Percentiles rank a stretch among this genome's conserved stretches.
Evolutionary conservation across 2,888 invertebrate genomes (phyloP).

Genomic region (Meliscaeva auricollis): DNA sequence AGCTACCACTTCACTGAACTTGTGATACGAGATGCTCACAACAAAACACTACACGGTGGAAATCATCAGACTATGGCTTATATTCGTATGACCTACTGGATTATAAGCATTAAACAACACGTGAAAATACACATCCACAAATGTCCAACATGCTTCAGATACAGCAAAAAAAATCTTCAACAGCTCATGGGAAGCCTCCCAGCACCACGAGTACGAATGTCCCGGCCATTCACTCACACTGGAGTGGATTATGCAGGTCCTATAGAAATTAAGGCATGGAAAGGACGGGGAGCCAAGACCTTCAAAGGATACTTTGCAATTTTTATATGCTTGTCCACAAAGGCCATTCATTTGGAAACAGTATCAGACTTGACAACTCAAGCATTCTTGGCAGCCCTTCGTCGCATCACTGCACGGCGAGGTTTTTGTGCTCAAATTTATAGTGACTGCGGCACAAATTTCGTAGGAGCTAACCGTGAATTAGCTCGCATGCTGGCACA

Average conservation of each 20-base stretch:
- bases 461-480: not conserved
- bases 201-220: conserved; percentile 3
- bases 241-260: conserved; percentile 25
- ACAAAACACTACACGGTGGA: conserved; percentile 3
- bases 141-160: not conserved
- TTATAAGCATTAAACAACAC: not conserved
- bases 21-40: not conserved
- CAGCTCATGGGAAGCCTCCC: conserved; percentile 30
- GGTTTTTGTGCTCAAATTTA: conserved; percentile 17
- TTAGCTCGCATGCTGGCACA: not conserved
- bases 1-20: too few relatives aligned
- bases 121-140: not conserved
- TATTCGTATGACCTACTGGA: conserved; percentile 4
- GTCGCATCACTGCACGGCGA: conserved; percentile 13
- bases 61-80: conserved; percentile 5
- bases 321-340: conserved; percentile 28
- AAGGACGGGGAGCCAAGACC: conserved; percentile 21
- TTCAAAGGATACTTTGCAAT: conserved; percentile 28
- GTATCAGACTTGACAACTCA: conserved; percentile 3
- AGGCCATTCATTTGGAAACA: conserved; percentile 22
- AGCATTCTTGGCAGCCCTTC: conserved; percentile 25
- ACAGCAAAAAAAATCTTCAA: not conserved
- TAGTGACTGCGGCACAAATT: conserved; percentile 24
- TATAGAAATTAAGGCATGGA: conserved; percentile 22
- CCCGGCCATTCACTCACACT: conserved; percentile 8